Conservation (phyloP, 2,113 vertebrate genomes). For the Pedionomus torquatus region DNA sequence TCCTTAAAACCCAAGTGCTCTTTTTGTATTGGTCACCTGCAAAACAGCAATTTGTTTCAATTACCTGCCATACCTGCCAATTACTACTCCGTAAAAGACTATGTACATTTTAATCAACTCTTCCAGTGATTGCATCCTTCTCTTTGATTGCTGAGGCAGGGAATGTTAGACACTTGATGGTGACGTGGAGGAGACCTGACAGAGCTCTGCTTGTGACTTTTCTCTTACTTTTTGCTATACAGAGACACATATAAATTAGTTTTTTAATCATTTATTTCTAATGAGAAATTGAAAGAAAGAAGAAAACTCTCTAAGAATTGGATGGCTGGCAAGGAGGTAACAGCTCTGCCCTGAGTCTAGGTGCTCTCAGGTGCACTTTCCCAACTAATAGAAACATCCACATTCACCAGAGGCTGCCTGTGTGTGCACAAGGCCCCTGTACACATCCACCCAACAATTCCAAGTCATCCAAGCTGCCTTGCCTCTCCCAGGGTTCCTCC, state of each 20-base stretch:
- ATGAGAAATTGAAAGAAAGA: not conserved
- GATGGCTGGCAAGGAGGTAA: not conserved
- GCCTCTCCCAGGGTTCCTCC: not conserved
- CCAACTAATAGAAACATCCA: not conserved
- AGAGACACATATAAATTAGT: not conserved
- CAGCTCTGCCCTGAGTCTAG: not conserved
- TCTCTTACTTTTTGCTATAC: not conserved
- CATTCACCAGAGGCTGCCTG: not conserved
- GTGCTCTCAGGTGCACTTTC: not conserved
- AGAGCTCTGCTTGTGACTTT: not conserved
- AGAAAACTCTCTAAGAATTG: not conserved
- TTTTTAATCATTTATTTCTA: not conserved
- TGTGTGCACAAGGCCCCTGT: not conserved
- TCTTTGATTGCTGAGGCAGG: not conserved
- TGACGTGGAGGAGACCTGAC: not conserved
- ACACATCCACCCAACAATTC: not conserved
- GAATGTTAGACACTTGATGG: not conserved
- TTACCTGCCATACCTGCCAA: slow-evolving; percentile 43
- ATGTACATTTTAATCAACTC: not conserved
- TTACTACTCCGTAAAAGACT: slow-evolving; percentile 16
- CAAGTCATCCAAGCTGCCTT: not conserved
- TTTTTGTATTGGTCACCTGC: slow-evolving; percentile 1
- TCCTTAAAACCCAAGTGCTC: slow-evolving; percentile 1
- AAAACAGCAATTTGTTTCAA: slow-evolving; percentile 37
- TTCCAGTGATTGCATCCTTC: not conserved